These are phyloP conservation scores for Genyomyrus donnyi DNA, from an alignment of 2,113 vertebrate species.

Conservation along the genomic window DNA sequence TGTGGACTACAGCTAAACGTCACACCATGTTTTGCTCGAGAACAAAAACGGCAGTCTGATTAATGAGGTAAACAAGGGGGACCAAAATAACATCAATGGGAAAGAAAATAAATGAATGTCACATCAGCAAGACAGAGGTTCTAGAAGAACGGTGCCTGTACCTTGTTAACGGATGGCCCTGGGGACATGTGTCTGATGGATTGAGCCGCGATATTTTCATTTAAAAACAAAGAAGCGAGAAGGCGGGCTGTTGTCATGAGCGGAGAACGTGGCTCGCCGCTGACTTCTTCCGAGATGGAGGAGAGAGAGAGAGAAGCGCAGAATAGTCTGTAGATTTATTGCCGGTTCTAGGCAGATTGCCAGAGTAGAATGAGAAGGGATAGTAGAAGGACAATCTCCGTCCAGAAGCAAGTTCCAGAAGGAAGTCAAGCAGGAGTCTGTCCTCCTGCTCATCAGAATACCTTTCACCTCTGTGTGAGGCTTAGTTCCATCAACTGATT, in stretches of 20 bases:
- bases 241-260: background rate
- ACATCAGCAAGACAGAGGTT: constrained; percentile 1
- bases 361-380: background rate
- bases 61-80: background rate
- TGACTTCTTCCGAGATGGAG: background rate
- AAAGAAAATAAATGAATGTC: background rate
- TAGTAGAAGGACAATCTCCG: background rate
- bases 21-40: background rate
- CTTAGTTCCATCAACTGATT: background rate
- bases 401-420: background rate
- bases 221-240: background rate
- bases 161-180: background rate
- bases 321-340: background rate
- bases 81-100: background rate
- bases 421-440: background rate
- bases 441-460: background rate
- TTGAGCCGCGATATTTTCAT: background rate
- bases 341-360: background rate
- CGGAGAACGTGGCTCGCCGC: background rate
- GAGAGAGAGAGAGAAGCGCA: background rate
- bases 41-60: background rate
- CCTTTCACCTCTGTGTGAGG: background rate
- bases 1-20: background rate
- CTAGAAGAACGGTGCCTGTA: background rate
- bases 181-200: background rate